Percentiles rank a stretch among this genome's conserved stretches.
Conservation (phyloP, 2,888 invertebrate genomes). For the Macaria liturata region DNA sequence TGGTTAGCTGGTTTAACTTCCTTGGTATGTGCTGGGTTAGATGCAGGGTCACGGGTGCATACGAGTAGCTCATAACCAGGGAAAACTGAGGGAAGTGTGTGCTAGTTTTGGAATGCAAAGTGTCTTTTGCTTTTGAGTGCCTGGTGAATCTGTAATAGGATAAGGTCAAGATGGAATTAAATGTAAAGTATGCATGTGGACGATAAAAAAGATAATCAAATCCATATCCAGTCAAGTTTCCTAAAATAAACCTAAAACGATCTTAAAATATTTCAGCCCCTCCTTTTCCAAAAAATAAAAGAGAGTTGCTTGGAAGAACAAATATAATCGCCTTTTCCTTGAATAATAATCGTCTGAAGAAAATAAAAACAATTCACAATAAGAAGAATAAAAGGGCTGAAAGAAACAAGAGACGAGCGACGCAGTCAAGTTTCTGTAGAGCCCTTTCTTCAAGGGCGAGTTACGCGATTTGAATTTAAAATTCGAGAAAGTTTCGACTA, state of each 20-base stretch:
- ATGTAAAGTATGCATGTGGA: too few relatives aligned
- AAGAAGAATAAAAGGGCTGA: conserved; percentile 37
- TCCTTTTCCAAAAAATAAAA: conserved; percentile 4
- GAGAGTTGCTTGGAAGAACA: conserved; percentile 21
- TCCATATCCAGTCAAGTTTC: too few relatives aligned
- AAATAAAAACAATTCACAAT: conserved; percentile 47
- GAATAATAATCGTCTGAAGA: conserved; percentile 13
- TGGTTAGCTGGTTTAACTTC: conserved; percentile 37
- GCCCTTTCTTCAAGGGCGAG: conserved; percentile 51
- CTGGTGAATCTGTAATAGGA: too few relatives aligned
- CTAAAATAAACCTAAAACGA: too few relatives aligned
- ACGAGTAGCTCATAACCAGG: background rate
- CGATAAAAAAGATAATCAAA: too few relatives aligned
- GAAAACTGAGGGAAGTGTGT: background rate
- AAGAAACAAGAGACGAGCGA: conserved; percentile 29
- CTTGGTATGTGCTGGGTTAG: conserved; percentile 25
- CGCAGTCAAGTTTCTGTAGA: conserved; percentile 34
- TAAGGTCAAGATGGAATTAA: too few relatives aligned
- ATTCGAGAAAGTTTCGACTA: conserved; percentile 59
- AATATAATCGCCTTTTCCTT: conserved; percentile 30
- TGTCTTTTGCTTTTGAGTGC: too few relatives aligned
- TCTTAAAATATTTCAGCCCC: too few relatives aligned
- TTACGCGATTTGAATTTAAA: conserved; percentile 73
- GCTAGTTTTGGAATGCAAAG: background rate
- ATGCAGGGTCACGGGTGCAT: conserved; percentile 3